A percentile compares a stretch with the other conserved stretches of the same genome.
Evolutionary conservation across 2,888 invertebrate genomes (phyloP).

Genomic region (Scrobipalpa costella): DNA sequence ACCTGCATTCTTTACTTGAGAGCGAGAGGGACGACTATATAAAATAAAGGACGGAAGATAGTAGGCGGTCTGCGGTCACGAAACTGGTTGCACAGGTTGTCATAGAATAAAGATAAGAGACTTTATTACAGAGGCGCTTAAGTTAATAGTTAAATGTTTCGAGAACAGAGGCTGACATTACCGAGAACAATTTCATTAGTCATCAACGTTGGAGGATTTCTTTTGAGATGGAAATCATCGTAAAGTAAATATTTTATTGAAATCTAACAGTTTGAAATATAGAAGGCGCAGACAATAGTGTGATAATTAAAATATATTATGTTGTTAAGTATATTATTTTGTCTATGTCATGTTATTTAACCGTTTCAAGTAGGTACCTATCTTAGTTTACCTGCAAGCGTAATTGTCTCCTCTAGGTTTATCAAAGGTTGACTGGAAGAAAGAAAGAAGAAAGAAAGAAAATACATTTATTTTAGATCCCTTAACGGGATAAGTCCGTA

Average conservation of each 20-base stretch:
- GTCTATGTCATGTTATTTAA: too few relatives aligned
- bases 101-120: constrained; percentile 41
- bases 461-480: too few relatives aligned
- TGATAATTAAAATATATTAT: too few relatives aligned
- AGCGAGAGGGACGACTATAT: constrained; percentile 44
- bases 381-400: too few relatives aligned
- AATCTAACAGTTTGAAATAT: not conserved
- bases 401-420: too few relatives aligned
- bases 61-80: constrained; percentile 60
- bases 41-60: constrained; percentile 40
- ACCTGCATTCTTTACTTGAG: constrained; percentile 50
- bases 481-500: too few relatives aligned
- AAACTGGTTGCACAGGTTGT: constrained; percentile 61
- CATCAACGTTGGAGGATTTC: constrained; percentile 45
- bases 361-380: too few relatives aligned
- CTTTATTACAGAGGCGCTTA: constrained; percentile 41
- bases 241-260: not conserved
- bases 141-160: constrained; percentile 43
- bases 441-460: too few relatives aligned
- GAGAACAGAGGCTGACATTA: constrained; percentile 43
- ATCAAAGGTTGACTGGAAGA: too few relatives aligned
- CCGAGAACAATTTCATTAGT: constrained; percentile 51
- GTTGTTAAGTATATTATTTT: too few relatives aligned
- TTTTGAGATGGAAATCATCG: constrained; percentile 20
- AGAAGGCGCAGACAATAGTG: too few relatives aligned